Conservation (phyloP, 2,797 vertebrate species). For the Propithecus perrieri region DNA sequence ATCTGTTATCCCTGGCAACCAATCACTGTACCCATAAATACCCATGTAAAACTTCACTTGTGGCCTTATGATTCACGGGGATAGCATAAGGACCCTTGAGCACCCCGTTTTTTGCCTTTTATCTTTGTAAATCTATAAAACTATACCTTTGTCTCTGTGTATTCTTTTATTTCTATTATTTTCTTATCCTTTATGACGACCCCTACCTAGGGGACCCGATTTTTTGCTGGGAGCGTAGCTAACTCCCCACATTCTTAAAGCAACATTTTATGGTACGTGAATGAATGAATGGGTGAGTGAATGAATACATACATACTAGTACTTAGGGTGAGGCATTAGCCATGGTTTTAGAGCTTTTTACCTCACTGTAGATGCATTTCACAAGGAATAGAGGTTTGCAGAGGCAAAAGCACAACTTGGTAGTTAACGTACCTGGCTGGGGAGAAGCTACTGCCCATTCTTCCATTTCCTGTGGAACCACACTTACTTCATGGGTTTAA, state of each 20-base stretch:
- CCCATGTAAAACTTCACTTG: no score
- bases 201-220: no score
- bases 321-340: not conserved
- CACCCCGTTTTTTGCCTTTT: no score
- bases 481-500: not conserved
- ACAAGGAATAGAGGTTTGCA: not conserved
- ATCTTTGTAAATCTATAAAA: no score
- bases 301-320: not conserved
- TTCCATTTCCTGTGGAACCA: not conserved
- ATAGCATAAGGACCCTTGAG: no score
- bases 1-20: no score
- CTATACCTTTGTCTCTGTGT: no score
- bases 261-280: not conserved
- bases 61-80: no score
- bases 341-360: not conserved
- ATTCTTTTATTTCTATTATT: no score
- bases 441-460: not conserved
- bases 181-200: no score
- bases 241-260: not conserved
- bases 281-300: not conserved
- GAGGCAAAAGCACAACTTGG: not conserved
- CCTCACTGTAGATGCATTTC: not conserved
- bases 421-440: not conserved
- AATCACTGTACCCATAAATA: no score
- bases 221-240: no score